A percentile compares a stretch with the other conserved stretches of the same genome.
phyloP scores from a whole-genome alignment of 2,888 invertebrate species.

The Corythucha ciliata region DNA sequence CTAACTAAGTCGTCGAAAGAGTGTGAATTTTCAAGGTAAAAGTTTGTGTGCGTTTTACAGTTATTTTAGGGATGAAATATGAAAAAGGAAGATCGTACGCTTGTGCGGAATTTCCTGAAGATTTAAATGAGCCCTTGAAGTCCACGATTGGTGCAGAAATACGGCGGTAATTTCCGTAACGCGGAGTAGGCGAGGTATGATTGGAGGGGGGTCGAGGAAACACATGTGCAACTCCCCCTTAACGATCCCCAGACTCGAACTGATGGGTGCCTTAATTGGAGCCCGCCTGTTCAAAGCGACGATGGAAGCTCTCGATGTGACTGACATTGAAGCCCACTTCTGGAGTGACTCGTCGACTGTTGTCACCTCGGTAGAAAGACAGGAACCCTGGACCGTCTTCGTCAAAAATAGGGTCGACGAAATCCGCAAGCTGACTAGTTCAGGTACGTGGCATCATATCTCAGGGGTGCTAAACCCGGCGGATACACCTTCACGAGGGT shows the following conservation, averaged over 20 bases:
- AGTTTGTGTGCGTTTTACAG: too few species aligned
- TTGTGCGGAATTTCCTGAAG: too few species aligned
- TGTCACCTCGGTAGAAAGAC: constrained; percentile 15
- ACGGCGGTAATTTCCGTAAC: too few species aligned
- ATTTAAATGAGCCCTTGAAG: too few species aligned
- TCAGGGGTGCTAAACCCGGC: constrained; percentile 16
- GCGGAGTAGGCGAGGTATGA: too few species aligned
- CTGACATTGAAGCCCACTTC: constrained; percentile 2
- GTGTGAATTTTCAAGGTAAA: too few species aligned
- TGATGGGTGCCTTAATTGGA: constrained; percentile 27
- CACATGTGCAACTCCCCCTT: constrained; percentile 8
- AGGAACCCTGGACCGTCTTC: constrained; percentile 22
- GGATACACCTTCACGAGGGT: constrained; percentile 22
- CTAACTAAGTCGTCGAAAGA: too few species aligned
- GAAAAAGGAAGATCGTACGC: too few species aligned
- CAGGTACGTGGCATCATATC: constrained; percentile 9
- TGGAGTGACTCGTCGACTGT: constrained; percentile 23
- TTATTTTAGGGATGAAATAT: too few species aligned
- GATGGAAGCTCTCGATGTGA: not conserved
- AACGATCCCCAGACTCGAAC: constrained; percentile 12
- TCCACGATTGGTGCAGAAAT: too few species aligned
- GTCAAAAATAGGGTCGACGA: constrained; percentile 18
- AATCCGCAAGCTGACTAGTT: constrained; percentile 3
- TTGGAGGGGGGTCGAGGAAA: too few species aligned
- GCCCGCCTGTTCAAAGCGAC: not conserved